Conservation (phyloP, 2,888 invertebrate species). For the Penaeus monodon region DNA sequence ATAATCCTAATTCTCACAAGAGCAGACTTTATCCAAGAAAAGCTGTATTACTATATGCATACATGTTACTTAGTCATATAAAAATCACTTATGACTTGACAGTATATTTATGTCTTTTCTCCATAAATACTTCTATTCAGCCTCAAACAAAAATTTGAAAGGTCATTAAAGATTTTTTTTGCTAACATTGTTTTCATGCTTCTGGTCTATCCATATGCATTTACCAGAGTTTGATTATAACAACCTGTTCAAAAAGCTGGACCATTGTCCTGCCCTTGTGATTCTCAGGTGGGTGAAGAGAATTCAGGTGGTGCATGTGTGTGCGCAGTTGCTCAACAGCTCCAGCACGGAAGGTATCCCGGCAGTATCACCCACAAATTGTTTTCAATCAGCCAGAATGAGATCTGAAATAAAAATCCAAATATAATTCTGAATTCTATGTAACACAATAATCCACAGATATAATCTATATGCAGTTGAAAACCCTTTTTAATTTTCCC, state of each 20-base stretch:
- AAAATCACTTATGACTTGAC: background rate
- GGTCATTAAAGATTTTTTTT: background rate
- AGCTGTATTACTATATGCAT: too few species aligned
- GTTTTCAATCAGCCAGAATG: slow-evolving; percentile 99
- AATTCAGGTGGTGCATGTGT: slow-evolving; percentile 91
- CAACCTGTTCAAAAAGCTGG: slow-evolving; percentile 92
- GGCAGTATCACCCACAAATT: slow-evolving; percentile 96
- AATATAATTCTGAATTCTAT: background rate
- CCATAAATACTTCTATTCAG: background rate
- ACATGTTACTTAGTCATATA: background rate
- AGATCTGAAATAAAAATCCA: slow-evolving; percentile 77
- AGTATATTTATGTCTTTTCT: background rate
- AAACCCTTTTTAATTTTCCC: too few species aligned
- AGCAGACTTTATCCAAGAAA: background rate
- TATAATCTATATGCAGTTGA: too few species aligned
- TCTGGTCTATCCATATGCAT: too few species aligned
- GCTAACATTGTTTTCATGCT: too few species aligned
- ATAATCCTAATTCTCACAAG: background rate
- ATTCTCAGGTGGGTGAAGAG: slow-evolving; percentile 85
- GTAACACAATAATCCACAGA: too few species aligned
- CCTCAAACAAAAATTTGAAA: background rate
- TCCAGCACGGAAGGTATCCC: slow-evolving; percentile 99
- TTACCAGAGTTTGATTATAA: background rate
- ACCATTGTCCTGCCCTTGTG: slow-evolving; percentile 85
- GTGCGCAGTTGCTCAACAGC: slow-evolving; percentile 98